Evolutionary conservation across 1,140 invertebrate genomes (phyloP), one percentile per base, ranked within the genome.

Genomic region (Pteromalus puparum): DNA sequence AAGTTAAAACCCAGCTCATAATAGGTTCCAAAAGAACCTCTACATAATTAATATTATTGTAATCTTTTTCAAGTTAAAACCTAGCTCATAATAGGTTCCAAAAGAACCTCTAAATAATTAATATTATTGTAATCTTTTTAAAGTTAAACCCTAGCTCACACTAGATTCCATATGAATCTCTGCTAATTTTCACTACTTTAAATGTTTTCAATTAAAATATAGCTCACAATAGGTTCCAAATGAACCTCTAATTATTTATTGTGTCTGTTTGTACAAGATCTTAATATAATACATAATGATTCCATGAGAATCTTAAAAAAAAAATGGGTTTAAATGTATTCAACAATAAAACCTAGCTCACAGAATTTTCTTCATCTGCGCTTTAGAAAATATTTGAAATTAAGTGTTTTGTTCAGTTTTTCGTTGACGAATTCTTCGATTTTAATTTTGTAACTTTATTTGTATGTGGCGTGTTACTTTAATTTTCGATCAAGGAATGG

Each of bases 351-450:
- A 73, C 5, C 67, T 81, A 81, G 68, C 81, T 82, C 81, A 82
- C 80, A 82, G 65, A 75, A 70, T 83, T 68, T 75, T 83, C 73
- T 83, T 78, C 6, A 26, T 83, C 73, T 77, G 38, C 6, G 46
- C 46, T 48, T 48, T 48, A 46, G 10, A 46, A 46, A 46, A 12
- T 12, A 46, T 46, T 46, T 12, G 9, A 12, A 46, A 46, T 46
- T 46, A 1, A 5, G 12, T 13, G 3, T 46, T 46, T 12, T 46
- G 9, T 46, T 1, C 10, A 3, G 10, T 46, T 10, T 46, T 5
- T 10, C 3, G 10, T 46, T 46, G 42, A 46, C 10, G 12, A 46
- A 46, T 46, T 46, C 3, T 46, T 46, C 10, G 1, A 10, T 2
- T n/a, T 1, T 67, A 67, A 12, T 67, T 6, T 67, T 34, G 2